Evolutionary conservation across 1,140 invertebrate genomes (phyloP), one percentile per base, ranked within the genome.

Genomic region (Anastatus disparis): DNA sequence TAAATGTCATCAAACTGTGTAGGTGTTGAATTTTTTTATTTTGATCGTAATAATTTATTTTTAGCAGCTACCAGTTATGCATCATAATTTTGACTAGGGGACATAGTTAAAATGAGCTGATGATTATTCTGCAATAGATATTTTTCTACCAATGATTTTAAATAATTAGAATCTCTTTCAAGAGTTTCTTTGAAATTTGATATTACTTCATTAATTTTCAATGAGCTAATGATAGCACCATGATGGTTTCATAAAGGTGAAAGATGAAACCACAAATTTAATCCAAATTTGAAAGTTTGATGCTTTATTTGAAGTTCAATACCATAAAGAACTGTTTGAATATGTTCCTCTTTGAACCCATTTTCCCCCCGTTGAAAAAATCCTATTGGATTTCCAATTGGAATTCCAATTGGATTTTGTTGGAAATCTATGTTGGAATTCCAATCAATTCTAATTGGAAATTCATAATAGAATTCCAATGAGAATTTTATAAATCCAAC

Each of bases 201-300:
- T n/a, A n/a, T n/a, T n/a, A n/a, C n/a, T n/a, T 91, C 82, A 74
- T 93, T 94, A 1, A 97, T 89, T 80, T 92, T 89, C 52, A 98
- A 81, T 44, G 89, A 87, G 68, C 89, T 80, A 2, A 95, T 80
- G 15, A 95, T 86, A 77, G 95, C 88, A 0, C 93, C 94, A 80
- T 93, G 91, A 81, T 98, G 95, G 85, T 96, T 98, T 95, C 95
- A 97, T 3, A 93, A 75, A 0, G 94, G 89, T 52, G 91, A 90
- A 1, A 97, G 76, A 74, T 89, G 90, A 79, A 96, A 93, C 0
- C 94, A 80, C 27, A 97, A 78, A 76, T 91, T 89, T 2, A 97
- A 87, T 0, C 96, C 97, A 87, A 97, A 98, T 84, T 94, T 94
- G 0, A 91, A 89, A 2, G 90, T 90, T 80, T 97, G 94, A 83